Base-by-base conservation (phyloP, 2,113 vertebrate genomes). In the Chamaea fasciata region DNA sequence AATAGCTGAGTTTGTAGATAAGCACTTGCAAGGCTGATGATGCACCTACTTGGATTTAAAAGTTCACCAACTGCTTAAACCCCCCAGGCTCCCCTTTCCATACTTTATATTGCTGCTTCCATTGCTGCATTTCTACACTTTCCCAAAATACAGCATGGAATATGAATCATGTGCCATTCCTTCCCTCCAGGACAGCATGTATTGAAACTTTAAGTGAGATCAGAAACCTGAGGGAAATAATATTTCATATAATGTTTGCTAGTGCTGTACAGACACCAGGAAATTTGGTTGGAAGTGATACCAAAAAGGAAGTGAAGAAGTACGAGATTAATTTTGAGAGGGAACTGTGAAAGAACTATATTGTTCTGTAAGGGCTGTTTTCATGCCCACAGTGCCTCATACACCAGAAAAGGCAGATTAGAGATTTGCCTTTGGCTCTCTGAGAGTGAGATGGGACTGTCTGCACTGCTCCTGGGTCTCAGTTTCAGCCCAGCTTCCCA, bases 261-360 rank as follows among this genome's bases (percentile, higher is more conserved):
- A n/a, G 31, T 10, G 37, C 46, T 80, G 42, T 69, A 50, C 50
- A 94, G 42, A 41, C 26, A 94, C 0, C 75, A 86, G 85, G 73
- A 93, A 96, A 93, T 92, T 55, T 53, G 63, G 21, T 69, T 93
- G 78, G 50, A 80, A 83, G 86, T n/a, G 57, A 65, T 85, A 90
- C 5, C 24, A 41, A 14, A 84, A 82, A 84, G 24, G 62, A 90
- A 88, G 82, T 5, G 28, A 73, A 49, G 41, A 79, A 76, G 31
- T 26, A 57, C 0, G 0, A 90, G 62, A 80, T 74, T 53, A 35
- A 87, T 77, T 80, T 62, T 55, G 55, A 93, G 92, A 80, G 23
- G 39, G 47, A 63, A 33, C 16, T 68, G 39, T 50, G 65, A 90
- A 90, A 42, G 44, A 52, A 52, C 27, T 13, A 3, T 1, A 9